A percentile compares a stretch with the other conserved stretches of the same genome.
Conservation (phyloP, 2,113 vertebrate genomes). For the Acrocephalus arundinaceus region DNA sequence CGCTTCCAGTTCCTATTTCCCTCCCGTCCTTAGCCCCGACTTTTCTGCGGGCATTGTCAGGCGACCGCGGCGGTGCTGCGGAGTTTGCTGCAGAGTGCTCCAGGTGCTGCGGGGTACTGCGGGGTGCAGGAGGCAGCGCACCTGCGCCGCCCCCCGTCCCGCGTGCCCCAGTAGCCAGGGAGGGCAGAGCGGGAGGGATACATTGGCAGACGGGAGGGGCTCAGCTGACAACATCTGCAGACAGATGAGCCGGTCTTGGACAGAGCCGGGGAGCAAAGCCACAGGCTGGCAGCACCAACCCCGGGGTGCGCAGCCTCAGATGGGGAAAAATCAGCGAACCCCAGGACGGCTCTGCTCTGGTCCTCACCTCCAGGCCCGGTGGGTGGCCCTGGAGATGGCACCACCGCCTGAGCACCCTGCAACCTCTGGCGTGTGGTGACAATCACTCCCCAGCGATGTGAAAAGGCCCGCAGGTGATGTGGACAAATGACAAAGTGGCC, state of each 20-base stretch:
- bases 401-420: neutral
- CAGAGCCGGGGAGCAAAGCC: neutral
- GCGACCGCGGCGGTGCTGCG: accelerated
- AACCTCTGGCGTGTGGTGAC: accelerated
- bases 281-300: neutral
- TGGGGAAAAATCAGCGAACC: neutral
- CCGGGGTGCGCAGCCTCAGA: neutral
- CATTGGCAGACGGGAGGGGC: neutral
- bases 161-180: too few relatives aligned
- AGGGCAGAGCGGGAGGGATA: neutral
- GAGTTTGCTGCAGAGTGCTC: too few relatives aligned
- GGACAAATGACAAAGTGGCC: accelerated
- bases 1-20: neutral
- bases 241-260: neutral
- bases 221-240: constrained; percentile 18
- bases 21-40: neutral
- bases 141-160: accelerated
- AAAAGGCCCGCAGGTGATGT: accelerated
- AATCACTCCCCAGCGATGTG: accelerated
- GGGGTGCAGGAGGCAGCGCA: neutral
- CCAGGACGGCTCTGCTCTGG: neutral
- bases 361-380: neutral
- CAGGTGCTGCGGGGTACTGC: accelerated
- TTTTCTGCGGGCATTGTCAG: accelerated
- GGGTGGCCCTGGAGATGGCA: neutral